Percentiles rank a stretch among this genome's conserved stretches.
These are phyloP conservation scores for Mola mola DNA, from an alignment of 2,113 vertebrate species.

Conservation along the genomic window DNA sequence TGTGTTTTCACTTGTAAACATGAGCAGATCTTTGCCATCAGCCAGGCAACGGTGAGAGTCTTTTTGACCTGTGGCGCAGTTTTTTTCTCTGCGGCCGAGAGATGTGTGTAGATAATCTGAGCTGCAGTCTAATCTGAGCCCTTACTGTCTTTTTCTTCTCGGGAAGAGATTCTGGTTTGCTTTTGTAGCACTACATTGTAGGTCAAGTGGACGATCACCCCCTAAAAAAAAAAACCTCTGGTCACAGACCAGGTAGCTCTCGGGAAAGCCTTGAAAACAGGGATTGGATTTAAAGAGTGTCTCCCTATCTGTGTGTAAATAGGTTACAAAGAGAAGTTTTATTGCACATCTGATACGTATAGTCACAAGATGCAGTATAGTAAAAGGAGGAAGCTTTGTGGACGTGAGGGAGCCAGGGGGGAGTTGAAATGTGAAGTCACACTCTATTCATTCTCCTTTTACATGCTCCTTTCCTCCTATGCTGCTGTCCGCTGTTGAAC, in stretches of 20 bases:
- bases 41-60: slow-evolving; percentile 9
- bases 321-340: slow-evolving; percentile 54
- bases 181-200: slow-evolving; percentile 64
- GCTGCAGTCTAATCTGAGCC: slow-evolving; percentile 70
- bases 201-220: slow-evolving; percentile 10
- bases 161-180: slow-evolving; percentile 51
- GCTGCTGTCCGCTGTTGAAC: slow-evolving; percentile 41
- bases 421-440: slow-evolving; percentile 63
- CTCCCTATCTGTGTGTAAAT: slow-evolving; percentile 55
- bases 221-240: slow-evolving; percentile 1
- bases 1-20: slow-evolving; percentile 29
- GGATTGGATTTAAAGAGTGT: slow-evolving; percentile 31
- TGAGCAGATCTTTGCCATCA: slow-evolving; percentile 46
- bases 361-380: slow-evolving; percentile 48
- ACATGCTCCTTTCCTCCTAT: slow-evolving; percentile 50
- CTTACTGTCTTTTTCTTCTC: slow-evolving; percentile 42
- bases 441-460: slow-evolving; percentile 57
- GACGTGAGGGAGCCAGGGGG: slow-evolving; percentile 7
- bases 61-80: not conserved
- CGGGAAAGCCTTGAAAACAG: slow-evolving; percentile 33
- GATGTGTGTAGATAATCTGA: slow-evolving; percentile 42
- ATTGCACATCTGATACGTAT: slow-evolving; percentile 57
- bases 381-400: slow-evolving; percentile 34
- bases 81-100: slow-evolving; percentile 17
- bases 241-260: slow-evolving; percentile 34